Conservation (phyloP, 2,113 vertebrate genomes). For the Lepus timidus region DNA sequence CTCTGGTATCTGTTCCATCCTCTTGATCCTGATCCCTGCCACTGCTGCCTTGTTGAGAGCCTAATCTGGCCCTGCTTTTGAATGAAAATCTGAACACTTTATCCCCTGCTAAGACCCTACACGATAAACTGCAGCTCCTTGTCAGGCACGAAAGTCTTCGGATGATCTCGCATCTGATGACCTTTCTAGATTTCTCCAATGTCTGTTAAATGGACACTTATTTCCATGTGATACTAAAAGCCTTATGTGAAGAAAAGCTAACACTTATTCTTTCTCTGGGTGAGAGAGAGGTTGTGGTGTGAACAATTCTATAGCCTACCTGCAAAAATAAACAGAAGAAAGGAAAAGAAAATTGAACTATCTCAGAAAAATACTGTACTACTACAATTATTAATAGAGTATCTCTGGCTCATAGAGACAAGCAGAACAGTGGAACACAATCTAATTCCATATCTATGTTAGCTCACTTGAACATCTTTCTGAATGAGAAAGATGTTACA, state of each 20-base stretch:
- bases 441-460: not conserved
- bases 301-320: not conserved
- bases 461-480: not conserved
- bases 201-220: not conserved
- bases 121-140: not conserved
- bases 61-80: not conserved
- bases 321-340: not conserved
- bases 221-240: not conserved
- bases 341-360: not conserved
- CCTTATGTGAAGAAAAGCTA: not conserved
- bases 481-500: not conserved
- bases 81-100: not conserved
- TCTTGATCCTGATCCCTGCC: not conserved
- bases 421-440: not conserved
- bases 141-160: not conserved
- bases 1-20: not conserved
- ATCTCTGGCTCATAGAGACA: not conserved
- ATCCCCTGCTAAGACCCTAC: not conserved
- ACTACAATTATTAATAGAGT: not conserved
- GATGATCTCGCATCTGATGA: not conserved
- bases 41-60: not conserved
- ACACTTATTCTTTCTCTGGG: not conserved
- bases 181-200: not conserved
- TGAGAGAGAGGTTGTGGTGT: not conserved
- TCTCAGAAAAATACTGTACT: not conserved